Conservation (phyloP, 2,888 invertebrate species). For the Teleogryllus oceanicus region DNA sequence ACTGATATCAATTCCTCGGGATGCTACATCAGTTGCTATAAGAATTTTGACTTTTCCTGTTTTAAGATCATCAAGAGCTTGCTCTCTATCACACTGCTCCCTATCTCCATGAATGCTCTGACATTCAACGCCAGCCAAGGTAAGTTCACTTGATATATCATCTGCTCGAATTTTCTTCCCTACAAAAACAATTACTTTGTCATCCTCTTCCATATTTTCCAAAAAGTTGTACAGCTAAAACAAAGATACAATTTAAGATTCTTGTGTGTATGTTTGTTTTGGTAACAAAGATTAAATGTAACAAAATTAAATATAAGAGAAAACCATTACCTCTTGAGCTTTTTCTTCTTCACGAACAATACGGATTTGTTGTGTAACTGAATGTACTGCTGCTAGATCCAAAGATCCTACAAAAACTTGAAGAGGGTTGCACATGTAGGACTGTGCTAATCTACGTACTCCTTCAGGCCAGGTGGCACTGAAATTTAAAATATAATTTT, state of each 20-base stretch:
- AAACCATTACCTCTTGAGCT: slow-evolving; percentile 53
- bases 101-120: slow-evolving; percentile 87
- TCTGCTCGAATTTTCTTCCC: slow-evolving; percentile 81
- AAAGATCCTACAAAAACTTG: slow-evolving; percentile 85
- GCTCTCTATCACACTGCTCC: slow-evolving; percentile 70
- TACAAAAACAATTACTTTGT: slow-evolving; percentile 89
- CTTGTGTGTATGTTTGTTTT: background rate
- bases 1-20: slow-evolving; percentile 87
- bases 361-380: slow-evolving; percentile 75
- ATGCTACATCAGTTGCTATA: slow-evolving; percentile 93
- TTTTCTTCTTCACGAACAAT: slow-evolving; percentile 72
- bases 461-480: slow-evolving; percentile 92
- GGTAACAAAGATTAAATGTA: background rate
- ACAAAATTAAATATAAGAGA: background rate
- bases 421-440: slow-evolving; percentile 85
- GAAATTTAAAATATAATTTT: slow-evolving; percentile 35
- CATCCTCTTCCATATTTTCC: slow-evolving; percentile 62
- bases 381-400: slow-evolving; percentile 86
- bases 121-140: slow-evolving; percentile 63
- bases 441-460: slow-evolving; percentile 77
- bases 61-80: slow-evolving; percentile 79
- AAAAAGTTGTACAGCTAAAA: slow-evolving; percentile 66
- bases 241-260: slow-evolving; percentile 29
- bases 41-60: slow-evolving; percentile 75
- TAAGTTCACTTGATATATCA: slow-evolving; percentile 75